phyloP scores from a whole-genome alignment of 2,888 invertebrate genomes.

The Galeruca laticollis region DNA sequence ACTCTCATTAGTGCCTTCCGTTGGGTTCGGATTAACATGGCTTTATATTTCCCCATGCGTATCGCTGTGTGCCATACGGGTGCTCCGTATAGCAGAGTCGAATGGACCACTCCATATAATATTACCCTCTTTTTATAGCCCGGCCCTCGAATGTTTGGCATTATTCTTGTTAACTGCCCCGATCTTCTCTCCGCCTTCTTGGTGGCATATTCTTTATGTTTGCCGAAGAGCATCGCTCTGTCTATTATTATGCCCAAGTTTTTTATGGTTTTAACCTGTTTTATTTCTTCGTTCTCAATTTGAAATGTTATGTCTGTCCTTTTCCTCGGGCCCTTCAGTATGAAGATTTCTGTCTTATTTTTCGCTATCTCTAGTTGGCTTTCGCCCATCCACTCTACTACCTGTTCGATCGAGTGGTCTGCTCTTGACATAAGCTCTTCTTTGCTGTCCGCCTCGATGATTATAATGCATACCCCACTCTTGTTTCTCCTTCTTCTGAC shows the following conservation, averaged over 20 bases:
- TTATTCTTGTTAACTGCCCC: conserved; percentile 7
- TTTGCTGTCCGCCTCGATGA: too few species aligned
- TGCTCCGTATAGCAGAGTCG: conserved; percentile 39
- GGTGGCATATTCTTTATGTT: conserved; percentile 9
- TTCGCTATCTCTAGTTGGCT: conserved; percentile 26
- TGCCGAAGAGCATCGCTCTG: too few species aligned
- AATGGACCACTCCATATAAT: conserved; percentile 28
- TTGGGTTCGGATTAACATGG: too few species aligned
- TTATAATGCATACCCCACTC: conserved; percentile 29
- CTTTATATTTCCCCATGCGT: background rate
- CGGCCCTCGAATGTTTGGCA: conserved; percentile 39
- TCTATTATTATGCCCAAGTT: conserved; percentile 17
- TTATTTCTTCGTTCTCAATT: conserved; percentile 3
- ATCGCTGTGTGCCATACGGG: conserved; percentile 34
- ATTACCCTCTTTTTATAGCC: conserved; percentile 29
- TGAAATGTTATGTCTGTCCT: too few species aligned
- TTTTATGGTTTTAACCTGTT: conserved; percentile 5
- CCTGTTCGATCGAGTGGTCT: conserved; percentile 2
- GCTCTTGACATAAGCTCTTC: conserved; percentile 15
- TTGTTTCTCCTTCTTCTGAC: conserved; percentile 6
- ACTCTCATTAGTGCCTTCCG: too few species aligned
- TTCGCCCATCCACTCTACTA: conserved; percentile 25
- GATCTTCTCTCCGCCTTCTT: too few species aligned
- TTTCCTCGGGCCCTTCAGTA: conserved; percentile 24
- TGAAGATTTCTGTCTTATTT: conserved; percentile 28